Conservation (phyloP, 1,140 invertebrate genomes). For the Ooceraea biroi region DNA sequence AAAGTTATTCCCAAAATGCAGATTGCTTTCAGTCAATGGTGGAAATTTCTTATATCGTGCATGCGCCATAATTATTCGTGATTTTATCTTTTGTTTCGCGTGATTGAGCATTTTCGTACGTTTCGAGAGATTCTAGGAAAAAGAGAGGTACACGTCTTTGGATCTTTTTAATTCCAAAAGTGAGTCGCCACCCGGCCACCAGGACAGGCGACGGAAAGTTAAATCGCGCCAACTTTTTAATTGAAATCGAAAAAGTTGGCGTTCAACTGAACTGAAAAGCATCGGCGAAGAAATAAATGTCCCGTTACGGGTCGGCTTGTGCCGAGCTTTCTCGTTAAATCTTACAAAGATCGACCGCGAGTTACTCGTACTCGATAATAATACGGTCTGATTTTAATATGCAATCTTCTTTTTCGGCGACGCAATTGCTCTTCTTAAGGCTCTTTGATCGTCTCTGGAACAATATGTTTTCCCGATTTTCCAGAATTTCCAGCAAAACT, state of each 20-base stretch:
- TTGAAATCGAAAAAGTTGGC: constrained; percentile 58
- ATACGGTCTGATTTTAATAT: constrained; percentile 46
- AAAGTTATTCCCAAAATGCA: constrained; percentile 17
- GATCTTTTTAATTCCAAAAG: constrained; percentile 41
- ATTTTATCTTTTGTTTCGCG: too few relatives aligned
- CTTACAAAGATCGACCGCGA: constrained; percentile 33
- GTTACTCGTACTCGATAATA: constrained; percentile 53
- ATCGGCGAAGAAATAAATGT: constrained; percentile 53
- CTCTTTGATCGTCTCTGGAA: too few relatives aligned
- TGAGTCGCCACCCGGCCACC: not conserved
- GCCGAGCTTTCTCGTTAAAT: constrained; percentile 43
- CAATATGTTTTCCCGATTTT: too few relatives aligned
- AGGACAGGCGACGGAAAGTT: constrained; percentile 27
- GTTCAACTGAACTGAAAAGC: constrained; percentile 49
- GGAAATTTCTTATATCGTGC: constrained; percentile 15
- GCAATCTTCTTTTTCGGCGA: constrained; percentile 12
- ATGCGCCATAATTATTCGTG: constrained; percentile 25
- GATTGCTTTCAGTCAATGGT: constrained; percentile 23
- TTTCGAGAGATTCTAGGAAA: constrained; percentile 14
- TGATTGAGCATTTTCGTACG: constrained; percentile 6
- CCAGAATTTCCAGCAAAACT: too few relatives aligned
- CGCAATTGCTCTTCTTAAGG: too few relatives aligned
- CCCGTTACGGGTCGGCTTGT: constrained; percentile 31
- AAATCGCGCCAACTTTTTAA: constrained; percentile 61
- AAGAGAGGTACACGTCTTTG: not conserved